Evolutionary conservation across 2,888 invertebrate genomes (phyloP).

Genomic region (Gasteruption jaculator): DNA sequence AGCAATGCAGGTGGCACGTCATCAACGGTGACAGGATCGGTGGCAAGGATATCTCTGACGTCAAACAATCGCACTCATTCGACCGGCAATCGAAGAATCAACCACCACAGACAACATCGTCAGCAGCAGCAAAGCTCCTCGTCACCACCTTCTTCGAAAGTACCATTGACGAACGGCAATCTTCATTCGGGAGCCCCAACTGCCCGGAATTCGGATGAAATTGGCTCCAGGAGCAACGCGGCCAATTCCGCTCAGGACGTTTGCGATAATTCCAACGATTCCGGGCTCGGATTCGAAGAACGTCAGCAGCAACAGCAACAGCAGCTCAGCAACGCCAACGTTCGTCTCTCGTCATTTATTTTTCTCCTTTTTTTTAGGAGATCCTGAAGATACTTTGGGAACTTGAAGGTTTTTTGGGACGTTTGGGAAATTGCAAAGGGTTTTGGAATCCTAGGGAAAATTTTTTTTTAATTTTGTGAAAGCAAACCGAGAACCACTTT

Average conservation of each 20-base stretch:
- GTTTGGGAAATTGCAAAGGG: too few relatives aligned
- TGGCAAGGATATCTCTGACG: constrained; percentile 47
- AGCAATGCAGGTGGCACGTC: constrained; percentile 36
- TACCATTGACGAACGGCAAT: constrained; percentile 47
- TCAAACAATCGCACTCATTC: constrained; percentile 50
- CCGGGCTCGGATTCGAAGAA: constrained; percentile 81
- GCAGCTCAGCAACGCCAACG: constrained; percentile 42
- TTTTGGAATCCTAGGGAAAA: too few relatives aligned
- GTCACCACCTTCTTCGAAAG: too few relatives aligned
- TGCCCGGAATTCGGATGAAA: constrained; percentile 55
- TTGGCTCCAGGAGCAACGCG: constrained; percentile 49
- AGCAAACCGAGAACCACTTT: too few relatives aligned
- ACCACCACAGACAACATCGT: constrained; percentile 52
- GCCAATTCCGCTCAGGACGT: constrained; percentile 56
- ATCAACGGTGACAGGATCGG: constrained; percentile 38
- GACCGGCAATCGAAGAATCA: constrained; percentile 52
- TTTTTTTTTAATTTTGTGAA: too few relatives aligned
- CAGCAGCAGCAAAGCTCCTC: constrained; percentile 33
- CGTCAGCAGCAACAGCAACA: constrained; percentile 61
- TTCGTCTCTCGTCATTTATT: too few relatives aligned
- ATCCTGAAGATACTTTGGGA: too few relatives aligned
- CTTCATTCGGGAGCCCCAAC: constrained; percentile 49
- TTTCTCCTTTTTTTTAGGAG: too few relatives aligned
- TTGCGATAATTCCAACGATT: constrained; percentile 87
- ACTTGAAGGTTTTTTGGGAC: too few relatives aligned